Evolutionary conservation across 1,140 invertebrate genomes (phyloP).

Genomic region (Drosophila truncata): DNA sequence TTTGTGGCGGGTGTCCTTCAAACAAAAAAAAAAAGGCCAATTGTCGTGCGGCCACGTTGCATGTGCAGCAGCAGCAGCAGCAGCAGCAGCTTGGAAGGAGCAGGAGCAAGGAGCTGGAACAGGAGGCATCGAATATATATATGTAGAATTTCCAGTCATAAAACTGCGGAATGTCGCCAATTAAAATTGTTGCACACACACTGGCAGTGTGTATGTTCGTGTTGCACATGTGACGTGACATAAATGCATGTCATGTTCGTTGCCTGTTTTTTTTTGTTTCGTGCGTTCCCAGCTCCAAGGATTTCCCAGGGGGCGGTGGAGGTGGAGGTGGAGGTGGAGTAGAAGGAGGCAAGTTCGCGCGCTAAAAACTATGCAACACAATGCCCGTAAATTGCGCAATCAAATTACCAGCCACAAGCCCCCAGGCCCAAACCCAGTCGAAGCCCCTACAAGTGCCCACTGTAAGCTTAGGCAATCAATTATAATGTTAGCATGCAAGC

Average conservation of each 20-base stretch:
- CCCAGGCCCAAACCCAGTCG: background rate
- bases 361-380: slow-evolving; percentile 84
- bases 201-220: slow-evolving; percentile 50
- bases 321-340: background rate
- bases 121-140: slow-evolving; percentile 64
- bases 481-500: slow-evolving; percentile 81
- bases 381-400: slow-evolving; percentile 82
- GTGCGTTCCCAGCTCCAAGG: slow-evolving; percentile 42
- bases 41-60: slow-evolving; percentile 82
- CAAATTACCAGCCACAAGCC: slow-evolving; percentile 65
- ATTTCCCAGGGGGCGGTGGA: background rate
- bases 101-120: background rate
- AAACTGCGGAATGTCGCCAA: slow-evolving; percentile 83
- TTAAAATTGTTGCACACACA: slow-evolving; percentile 78
- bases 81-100: background rate
- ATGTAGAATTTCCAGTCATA: slow-evolving; percentile 83
- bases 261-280: slow-evolving; percentile 77
- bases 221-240: slow-evolving; percentile 84
- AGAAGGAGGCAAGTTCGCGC: slow-evolving; percentile 56
- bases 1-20: slow-evolving; percentile 63
- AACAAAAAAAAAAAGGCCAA: slow-evolving; percentile 62
- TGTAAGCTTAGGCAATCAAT: slow-evolving; percentile 79
- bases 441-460: background rate
- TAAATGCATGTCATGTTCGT: slow-evolving; percentile 85
- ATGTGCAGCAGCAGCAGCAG: slow-evolving; percentile 30